Evolutionary conservation across 1,140 invertebrate genomes (phyloP), one percentile per base, ranked within the genome.

Genomic region (Drosophila willistoni): DNA sequence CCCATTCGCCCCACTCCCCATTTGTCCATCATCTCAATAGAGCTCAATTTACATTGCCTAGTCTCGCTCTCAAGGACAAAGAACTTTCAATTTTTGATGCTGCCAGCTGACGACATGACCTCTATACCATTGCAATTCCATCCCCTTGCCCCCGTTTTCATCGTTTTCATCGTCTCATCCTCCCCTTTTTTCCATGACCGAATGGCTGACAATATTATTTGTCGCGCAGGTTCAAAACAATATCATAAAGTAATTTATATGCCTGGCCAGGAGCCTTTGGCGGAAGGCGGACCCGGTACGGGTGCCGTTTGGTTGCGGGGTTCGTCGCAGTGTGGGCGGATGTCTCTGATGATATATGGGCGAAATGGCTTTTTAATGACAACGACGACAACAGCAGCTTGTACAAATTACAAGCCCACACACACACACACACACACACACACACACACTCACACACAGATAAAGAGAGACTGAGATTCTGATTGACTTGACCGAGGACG

Each of bases 231-330:
- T 89, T 87, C 84, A 83, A 87, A 87, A 87, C 84, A 87, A 89
- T 89, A 89, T 89, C 84, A 89, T 89, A 89, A 89, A 89, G 85
- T 89, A 89, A 89, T 89, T 89, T 89, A 89, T 89, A 81, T 89
- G 84, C 76, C 68, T 63, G 76, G 62, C 77, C 73, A 72, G 79
- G 22, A 76, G 55, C 56, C 39, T 7, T 39, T 47, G 67, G 77
- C 69, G 64, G 33, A 56, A 17, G 55, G 59, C 22, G 57, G 59
- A 39, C 34, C 34, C 34, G 10, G 34, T 36, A 22, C 17, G 25
- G 66, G 14, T 41, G 67, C 42, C 64, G 12, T 29, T 29, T 12
- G 12, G 36, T 13, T 13, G 65, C n/a, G 73, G 34, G 66, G 29
- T 29, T 47, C 59, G 41, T 47, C 59, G 41, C 36, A 29, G 42